phyloP scores from a whole-genome alignment of 2,113 vertebrate species.

The Gopherus flavomarginatus region DNA sequence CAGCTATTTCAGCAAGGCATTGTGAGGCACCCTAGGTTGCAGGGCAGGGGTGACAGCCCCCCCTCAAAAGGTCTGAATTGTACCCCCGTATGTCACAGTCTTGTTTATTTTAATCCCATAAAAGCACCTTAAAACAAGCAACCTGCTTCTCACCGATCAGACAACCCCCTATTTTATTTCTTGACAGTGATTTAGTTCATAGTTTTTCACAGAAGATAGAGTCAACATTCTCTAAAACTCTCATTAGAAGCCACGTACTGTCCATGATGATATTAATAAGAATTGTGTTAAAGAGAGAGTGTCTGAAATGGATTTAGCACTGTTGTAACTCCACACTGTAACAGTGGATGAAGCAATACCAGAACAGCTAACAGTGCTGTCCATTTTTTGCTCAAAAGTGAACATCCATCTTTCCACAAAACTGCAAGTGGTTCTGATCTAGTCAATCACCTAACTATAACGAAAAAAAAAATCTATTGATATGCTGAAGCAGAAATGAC shows the following conservation, averaged over 20 bases:
- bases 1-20: not conserved
- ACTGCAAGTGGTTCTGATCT: not conserved
- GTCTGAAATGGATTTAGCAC: constrained; percentile 19
- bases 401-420: not conserved
- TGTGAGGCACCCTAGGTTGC: not conserved
- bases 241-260: not conserved
- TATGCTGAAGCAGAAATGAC: constrained; percentile 19
- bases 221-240: constrained; percentile 46
- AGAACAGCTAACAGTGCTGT: constrained; percentile 8
- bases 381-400: constrained; percentile 35
- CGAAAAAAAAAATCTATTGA: not conserved
- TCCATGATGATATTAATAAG: constrained; percentile 42
- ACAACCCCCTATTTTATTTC: constrained; percentile 62
- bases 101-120: constrained; percentile 72
- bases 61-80: not conserved
- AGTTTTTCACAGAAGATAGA: constrained; percentile 27
- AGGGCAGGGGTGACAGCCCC: not conserved
- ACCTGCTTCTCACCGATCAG: constrained; percentile 55
- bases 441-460: not conserved
- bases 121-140: constrained; percentile 67
- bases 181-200: constrained; percentile 63
- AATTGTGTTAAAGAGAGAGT: not conserved
- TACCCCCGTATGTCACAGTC: constrained; percentile 49
- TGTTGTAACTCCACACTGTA: not conserved
- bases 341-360: not conserved